Evolutionary conservation across 2,888 invertebrate species (phyloP), one percentile per base, ranked within the genome.

Genomic region (Tromatobia lineatoria): DNA sequence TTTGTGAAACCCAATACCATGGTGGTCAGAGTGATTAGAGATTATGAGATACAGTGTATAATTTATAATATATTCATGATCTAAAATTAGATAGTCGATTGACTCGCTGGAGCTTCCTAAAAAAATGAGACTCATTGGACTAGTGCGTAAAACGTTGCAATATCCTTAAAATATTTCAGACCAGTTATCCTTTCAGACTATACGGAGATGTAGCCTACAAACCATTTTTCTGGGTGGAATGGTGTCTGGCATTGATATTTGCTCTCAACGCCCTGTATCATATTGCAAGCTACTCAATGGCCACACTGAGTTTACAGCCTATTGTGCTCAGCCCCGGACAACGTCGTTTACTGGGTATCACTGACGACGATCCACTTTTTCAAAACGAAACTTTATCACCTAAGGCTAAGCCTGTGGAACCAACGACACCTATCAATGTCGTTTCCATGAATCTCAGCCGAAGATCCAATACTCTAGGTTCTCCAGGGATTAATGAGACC

Each of bases 261-360:
- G 93, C 91, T 0, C 83, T 95, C 0, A 95, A 95, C 88, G 92
- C 94, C 0, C 13, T 95, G 1, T 95, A 95, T 86, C 95, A 96
- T 88, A 92, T 95, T 61, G 87, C 91, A 23, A 94, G 92, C 87
- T 95, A 95, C 88, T 88, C 94, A 1, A 93, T 93, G 88, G 94
- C 94, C 83, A 91, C 93, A 15, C 91, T 94, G 11, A 94, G 85
- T 66, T 86, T 92, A 69, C 92, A 94, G 64, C 95, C 95, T 6
- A 93, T 96, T 15, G 86, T 91, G 1, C 93, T 95, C 1, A 95
- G 94, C 15, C 91, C 93, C 10, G 92, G 93, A 61, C 96, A 96
- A 86, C 94, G 95, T 87, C 93, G 93, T 87, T 91, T 96, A 18
- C 91, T 96, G 15, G 95, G 95, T 81, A 94, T 95, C 70, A 94